phyloP scores from a whole-genome alignment of 2,797 vertebrate genomes.

The Alcedo quadribrachys region DNA sequence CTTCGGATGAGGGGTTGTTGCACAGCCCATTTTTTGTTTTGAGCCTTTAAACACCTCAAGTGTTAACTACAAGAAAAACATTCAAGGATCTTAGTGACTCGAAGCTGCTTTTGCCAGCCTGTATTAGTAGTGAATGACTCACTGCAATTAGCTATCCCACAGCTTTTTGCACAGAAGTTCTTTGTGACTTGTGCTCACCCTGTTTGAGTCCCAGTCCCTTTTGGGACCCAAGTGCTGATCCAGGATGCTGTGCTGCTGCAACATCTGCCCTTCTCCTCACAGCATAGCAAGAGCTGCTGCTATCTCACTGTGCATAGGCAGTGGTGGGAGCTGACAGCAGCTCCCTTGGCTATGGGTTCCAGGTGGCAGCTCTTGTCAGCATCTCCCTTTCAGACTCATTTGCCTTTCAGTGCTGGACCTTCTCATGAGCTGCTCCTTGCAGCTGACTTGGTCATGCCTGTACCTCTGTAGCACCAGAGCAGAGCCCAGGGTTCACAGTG shows the following conservation, averaged over 20 bases:
- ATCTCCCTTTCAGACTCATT: neutral
- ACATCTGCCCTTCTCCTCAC: neutral
- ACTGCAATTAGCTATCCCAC: neutral
- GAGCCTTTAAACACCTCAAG: neutral
- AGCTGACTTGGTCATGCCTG: neutral
- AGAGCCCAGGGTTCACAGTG: rapidly evolving
- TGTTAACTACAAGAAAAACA: conserved; percentile 1
- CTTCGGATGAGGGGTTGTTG: neutral
- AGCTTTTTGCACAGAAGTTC: neutral
- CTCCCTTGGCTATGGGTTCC: neutral
- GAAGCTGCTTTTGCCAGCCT: neutral
- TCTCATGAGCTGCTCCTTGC: neutral
- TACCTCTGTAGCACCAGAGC: neutral
- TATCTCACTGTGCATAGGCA: neutral
- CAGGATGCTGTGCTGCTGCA: neutral
- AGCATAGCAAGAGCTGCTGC: neutral
- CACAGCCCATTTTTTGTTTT: neutral
- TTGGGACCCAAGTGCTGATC: neutral
- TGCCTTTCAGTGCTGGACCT: neutral
- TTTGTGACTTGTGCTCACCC: neutral
- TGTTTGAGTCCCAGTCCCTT: neutral
- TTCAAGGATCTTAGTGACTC: neutral
- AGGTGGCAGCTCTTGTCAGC: neutral
- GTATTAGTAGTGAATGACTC: neutral
- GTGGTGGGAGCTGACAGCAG: neutral